Evolutionary conservation across 2,888 invertebrate species (phyloP).

Genomic region (Papilio elwesi): DNA sequence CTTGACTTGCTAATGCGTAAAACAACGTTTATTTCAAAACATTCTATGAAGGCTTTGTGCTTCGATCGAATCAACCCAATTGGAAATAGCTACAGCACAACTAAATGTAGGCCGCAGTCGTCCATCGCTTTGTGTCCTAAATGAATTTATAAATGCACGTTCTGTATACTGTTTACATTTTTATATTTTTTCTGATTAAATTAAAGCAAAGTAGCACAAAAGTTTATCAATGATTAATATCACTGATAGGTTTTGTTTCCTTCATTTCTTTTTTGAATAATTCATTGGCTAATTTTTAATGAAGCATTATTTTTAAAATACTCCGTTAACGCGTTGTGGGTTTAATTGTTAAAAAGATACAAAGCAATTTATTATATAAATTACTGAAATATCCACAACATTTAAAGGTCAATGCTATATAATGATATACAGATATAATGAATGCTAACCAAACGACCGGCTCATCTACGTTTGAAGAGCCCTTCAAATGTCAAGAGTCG

Average conservation of each 20-base stretch:
- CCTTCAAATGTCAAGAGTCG: conserved; percentile 39
- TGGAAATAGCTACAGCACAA: neutral
- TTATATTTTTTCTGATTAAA: no score
- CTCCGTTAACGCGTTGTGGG: no score
- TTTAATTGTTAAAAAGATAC: neutral
- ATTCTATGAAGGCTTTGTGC: neutral
- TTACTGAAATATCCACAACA: neutral
- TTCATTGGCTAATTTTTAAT: no score
- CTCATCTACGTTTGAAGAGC: conserved; percentile 28
- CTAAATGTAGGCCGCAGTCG: neutral
- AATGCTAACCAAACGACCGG: conserved; percentile 26
- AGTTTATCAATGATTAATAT: no score
- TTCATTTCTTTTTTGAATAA: no score
- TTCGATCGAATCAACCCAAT: neutral
- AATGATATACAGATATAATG: conserved; percentile 11
- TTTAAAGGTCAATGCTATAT: conserved; percentile 12
- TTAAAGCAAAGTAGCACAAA: no score
- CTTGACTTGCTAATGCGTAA: neutral
- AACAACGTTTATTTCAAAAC: neutral
- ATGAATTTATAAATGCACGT: neutral
- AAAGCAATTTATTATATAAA: conserved; percentile 2
- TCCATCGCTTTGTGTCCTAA: neutral
- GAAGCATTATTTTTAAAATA: no score
- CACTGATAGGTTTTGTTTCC: no score
- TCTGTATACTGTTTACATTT: no score